Conservation (phyloP, 2,888 invertebrate genomes). For the Apotomis capreana region DNA sequence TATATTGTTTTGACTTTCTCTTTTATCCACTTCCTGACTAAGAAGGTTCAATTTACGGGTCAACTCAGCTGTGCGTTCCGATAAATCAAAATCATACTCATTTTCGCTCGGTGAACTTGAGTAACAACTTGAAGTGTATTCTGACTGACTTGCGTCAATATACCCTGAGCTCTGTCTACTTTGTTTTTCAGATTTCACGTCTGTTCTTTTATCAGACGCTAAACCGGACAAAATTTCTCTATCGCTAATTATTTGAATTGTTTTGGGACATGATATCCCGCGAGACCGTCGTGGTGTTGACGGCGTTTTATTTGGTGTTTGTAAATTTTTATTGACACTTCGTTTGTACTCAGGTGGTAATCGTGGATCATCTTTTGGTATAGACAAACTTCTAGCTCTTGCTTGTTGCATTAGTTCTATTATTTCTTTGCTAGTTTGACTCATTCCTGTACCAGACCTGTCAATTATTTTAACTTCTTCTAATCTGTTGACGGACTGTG, state of each 20-base stretch:
- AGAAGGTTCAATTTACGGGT: constrained; percentile 74
- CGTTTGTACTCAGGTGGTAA: constrained; percentile 66
- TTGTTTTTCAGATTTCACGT: constrained; percentile 62
- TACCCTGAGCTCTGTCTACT: constrained; percentile 77
- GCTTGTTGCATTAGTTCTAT: constrained; percentile 79
- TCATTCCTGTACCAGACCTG: constrained; percentile 72
- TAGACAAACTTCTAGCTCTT: constrained; percentile 77
- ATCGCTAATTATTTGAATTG: constrained; percentile 78
- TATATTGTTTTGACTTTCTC: constrained; percentile 59
- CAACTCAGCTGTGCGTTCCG: constrained; percentile 74
- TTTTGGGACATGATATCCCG: constrained; percentile 81
- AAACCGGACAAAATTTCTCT: constrained; percentile 81
- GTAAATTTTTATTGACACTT: constrained; percentile 71
- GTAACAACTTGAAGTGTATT: constrained; percentile 80
- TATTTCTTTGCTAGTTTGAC: constrained; percentile 77
- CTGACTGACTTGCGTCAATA: constrained; percentile 79
- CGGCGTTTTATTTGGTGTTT: constrained; percentile 81
- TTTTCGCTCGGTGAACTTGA: constrained; percentile 81
- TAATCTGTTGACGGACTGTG: constrained; percentile 81
- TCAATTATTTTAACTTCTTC: constrained; percentile 68
- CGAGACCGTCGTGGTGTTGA: constrained; percentile 65
- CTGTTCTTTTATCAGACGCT: constrained; percentile 66
- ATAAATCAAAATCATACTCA: constrained; percentile 78
- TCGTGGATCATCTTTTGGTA: constrained; percentile 79
- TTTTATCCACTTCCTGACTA: constrained; percentile 69